These are phyloP conservation scores for Pelochelys cantorii DNA, from an alignment of 2,797 vertebrate species.

Conservation along the genomic window DNA sequence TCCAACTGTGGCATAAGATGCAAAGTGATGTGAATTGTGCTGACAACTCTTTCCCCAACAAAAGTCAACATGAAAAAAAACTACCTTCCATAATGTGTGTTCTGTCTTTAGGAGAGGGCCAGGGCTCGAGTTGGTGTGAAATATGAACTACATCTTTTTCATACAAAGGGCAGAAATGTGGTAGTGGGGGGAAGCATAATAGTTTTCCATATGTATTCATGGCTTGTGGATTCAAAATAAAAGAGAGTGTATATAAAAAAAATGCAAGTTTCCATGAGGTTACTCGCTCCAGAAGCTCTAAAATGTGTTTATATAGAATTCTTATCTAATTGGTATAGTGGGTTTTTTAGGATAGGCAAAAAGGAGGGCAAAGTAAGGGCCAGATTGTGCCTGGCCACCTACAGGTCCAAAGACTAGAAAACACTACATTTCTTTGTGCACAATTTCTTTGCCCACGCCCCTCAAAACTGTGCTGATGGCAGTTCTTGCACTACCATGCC, in stretches of 20 bases:
- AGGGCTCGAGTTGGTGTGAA: constrained; percentile 12
- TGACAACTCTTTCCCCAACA: not conserved
- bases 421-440: not conserved
- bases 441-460: not conserved
- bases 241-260: not conserved
- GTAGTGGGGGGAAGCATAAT: constrained; percentile 7
- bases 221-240: not conserved
- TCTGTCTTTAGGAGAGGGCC: not conserved
- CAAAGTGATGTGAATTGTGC: constrained; percentile 2
- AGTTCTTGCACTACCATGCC: not conserved
- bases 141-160: not conserved
- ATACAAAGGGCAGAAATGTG: constrained; percentile 18
- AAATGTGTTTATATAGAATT: not conserved
- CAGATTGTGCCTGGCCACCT: not conserved
- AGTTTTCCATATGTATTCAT: not conserved
- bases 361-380: not conserved
- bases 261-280: not conserved
- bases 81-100: not conserved
- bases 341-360: not conserved
- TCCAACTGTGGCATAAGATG: not conserved
- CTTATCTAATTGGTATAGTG: not conserved
- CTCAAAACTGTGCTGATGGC: not conserved
- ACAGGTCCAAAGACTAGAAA: not conserved
- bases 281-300: not conserved
- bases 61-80: constrained; percentile 7